Evolutionary conservation across 2,113 vertebrate genomes (phyloP), one percentile per base, ranked within the genome.

Genomic region (Xiphias gladius): DNA sequence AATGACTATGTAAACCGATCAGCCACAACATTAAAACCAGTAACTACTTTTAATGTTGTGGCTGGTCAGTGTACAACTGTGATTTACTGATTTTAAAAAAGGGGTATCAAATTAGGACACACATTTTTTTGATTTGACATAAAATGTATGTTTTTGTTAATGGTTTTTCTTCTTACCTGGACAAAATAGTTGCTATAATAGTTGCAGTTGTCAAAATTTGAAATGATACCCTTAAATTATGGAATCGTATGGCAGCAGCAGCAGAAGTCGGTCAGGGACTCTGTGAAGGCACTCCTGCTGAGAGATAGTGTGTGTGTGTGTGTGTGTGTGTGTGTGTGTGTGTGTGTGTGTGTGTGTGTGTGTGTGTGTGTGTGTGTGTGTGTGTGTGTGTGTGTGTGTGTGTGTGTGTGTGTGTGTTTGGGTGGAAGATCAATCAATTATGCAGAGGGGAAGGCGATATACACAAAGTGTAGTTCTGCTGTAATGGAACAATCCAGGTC

Each of bases 401-500:
- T 58, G 73, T 64, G 64, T 75, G 72, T 57, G 66, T 71, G 65
- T 48, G 63, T 72, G 62, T 67, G 83, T 85, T 11, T 76, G 79
- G 9, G 73, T 22, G 62, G 30, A 63, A 48, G 73, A 92, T 93
- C 83, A 92, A 94, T 94, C 87, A 94, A 94, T 94, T 93, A 92
- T 94, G 90, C 87, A 94, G 64, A 80, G 37, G 73, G 67, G 62
- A 93, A 93, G 81, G 67, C 13, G 82, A 93, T 90, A 90, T 79
- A 78, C 79, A 72, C 67, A 68, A 75, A 89, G 50, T 71, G 74
- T 84, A 85, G 80, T 52, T 66, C 75, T 89, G 91, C 85, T 83
- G 92, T 94, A 94, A 94, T 94, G 93, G 93, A 94, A 94, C 89
- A 88, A 87, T 86, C 74, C 87, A 79, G 93, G 68, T 94, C 90